Evolutionary conservation across 2,113 vertebrate species (phyloP).

Genomic region (Eubucco bourcierii): DNA sequence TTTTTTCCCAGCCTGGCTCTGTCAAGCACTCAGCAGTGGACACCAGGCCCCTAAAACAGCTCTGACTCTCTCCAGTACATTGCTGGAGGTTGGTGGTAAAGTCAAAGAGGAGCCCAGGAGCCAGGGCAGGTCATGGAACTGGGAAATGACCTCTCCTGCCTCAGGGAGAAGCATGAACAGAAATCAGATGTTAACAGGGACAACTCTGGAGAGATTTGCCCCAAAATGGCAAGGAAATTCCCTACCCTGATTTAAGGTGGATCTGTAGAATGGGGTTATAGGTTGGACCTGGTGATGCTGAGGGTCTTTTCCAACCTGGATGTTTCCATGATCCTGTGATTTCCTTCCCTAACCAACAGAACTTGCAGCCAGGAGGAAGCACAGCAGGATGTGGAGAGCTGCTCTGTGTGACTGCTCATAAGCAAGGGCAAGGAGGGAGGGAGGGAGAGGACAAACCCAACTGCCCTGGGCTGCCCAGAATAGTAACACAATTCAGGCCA

Average conservation of each 20-base stretch:
- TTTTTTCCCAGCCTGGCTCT: not conserved
- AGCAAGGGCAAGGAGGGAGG: not conserved
- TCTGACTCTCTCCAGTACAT: fast-evolving
- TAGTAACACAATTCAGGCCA: conserved; percentile 43
- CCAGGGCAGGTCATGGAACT: not conserved
- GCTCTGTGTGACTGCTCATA: not conserved
- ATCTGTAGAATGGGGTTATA: too few species aligned
- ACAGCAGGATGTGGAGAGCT: not conserved
- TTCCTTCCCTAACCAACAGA: not conserved
- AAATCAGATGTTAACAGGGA: not conserved
- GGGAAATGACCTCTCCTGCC: not conserved
- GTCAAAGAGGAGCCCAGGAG: not conserved
- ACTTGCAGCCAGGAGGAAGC: not conserved
- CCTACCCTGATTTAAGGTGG: not conserved
- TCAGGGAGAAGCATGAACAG: not conserved
- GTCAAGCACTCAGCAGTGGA: fast-evolving
- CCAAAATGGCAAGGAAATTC: not conserved
- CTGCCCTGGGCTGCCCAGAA: not conserved
- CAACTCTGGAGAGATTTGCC: not conserved
- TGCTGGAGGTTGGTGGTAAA: not conserved
- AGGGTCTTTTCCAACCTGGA: too few species aligned
- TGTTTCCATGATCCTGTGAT: too few species aligned
- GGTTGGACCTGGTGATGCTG: too few species aligned
- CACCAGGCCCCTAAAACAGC: fast-evolving
- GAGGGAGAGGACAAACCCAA: not conserved